Base-by-base conservation (phyloP, 2,888 invertebrate genomes). In the Eulithis testata region DNA sequence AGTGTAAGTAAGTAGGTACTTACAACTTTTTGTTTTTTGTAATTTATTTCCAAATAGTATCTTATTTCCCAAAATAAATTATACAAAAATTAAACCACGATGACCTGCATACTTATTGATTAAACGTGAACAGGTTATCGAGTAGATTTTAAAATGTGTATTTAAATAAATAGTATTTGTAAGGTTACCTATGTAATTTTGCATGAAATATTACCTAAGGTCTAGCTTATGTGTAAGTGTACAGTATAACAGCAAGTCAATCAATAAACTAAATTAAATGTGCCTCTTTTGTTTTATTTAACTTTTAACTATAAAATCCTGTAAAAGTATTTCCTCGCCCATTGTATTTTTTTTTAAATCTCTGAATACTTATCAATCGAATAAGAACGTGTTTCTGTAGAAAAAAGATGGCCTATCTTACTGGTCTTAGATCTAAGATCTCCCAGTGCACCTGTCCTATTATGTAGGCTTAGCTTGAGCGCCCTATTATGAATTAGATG, bases 161-260 rank as follows among this genome's bases (percentile, higher is more conserved):
- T 55, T 65, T 27, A 64, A 50, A 60, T 53, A 52, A 45, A 45
- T 56, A 53, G 21, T 21, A 21, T 21, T 27, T 60, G 27, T 66
- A 63, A 66, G 62, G 51, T 57, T 52, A 21, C 21, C 21, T 60
- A 67, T 67, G 65, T 70, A 70, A 72, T 73, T 71, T 71, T 70
- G 68, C 68, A 68, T 68, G 63, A 57, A 53, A 60, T 21, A 70
- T 60, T 53, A 54, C 59, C 21, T 69, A 62, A 58, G 43, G 50
- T 56, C 12, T 66, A 71, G 73, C 73, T 73, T 73, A 71, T 68
- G 71, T 73, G 68, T 71, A 73, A 70, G 69, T 73, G 73, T 73
- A 73, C 69, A 66, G 60, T 68, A 63, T 52, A 66, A 63, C 53
- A 57, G 69, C 69, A 63, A 65, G 71, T 70, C 70, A 73, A 70